Evolutionary conservation across 2,113 vertebrate species (phyloP).

Genomic region (Muntiacus muntjak): DNA sequence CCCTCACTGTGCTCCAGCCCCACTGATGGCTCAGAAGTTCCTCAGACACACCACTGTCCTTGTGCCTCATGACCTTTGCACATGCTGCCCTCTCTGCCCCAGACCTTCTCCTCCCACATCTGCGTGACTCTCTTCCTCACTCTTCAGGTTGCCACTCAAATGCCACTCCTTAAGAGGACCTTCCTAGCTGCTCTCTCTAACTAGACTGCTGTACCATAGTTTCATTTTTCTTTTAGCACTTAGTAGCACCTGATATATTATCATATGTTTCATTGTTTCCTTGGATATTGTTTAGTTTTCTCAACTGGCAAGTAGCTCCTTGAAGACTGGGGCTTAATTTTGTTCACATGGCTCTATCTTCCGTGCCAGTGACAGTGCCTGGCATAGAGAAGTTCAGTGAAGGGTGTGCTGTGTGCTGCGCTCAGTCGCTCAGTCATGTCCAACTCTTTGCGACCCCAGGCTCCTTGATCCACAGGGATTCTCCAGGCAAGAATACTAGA

Average conservation of each 20-base stretch:
- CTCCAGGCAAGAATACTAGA: neutral
- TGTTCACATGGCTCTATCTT: neutral
- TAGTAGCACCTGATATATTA: neutral
- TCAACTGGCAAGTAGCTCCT: neutral
- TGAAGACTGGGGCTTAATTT: neutral
- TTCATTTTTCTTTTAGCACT: neutral
- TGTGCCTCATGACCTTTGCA: neutral
- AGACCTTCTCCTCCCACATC: neutral
- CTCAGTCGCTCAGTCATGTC: neutral
- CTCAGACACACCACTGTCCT: neutral
- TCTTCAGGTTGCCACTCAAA: neutral
- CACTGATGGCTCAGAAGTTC: neutral
- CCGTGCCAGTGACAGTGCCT: neutral
- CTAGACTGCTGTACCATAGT: neutral
- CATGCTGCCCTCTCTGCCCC: neutral
- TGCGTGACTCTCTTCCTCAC: neutral
- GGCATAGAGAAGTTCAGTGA: neutral
- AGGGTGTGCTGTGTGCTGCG: neutral
- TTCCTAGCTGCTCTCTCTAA: neutral
- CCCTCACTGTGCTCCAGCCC: neutral
- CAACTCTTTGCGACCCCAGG: rapidly evolving
- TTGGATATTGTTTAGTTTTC: neutral
- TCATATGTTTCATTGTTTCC: neutral
- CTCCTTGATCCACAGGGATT: neutral
- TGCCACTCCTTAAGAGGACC: neutral